A percentile compares a stretch with the other conserved stretches of the same genome.
phyloP scores from a whole-genome alignment of 2,888 invertebrate genomes.

The Malthinus seriepunctatus region DNA sequence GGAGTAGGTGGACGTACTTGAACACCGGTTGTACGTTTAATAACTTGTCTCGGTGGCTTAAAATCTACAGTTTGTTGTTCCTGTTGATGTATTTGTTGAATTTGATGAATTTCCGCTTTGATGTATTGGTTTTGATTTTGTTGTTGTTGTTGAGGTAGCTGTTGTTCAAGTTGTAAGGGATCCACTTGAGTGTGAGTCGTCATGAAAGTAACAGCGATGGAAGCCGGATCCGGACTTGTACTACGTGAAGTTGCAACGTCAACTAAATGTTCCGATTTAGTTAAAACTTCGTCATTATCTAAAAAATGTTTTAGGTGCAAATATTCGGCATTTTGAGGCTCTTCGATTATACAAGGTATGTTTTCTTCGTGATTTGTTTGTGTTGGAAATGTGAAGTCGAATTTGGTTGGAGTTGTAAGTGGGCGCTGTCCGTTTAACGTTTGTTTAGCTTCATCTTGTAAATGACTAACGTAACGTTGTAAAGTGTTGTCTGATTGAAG shows the following conservation, averaged over 20 bases:
- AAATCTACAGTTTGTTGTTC: conserved; percentile 20
- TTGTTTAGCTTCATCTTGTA: conserved; percentile 37
- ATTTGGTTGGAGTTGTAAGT: conserved; percentile 43
- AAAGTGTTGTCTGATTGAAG: conserved; percentile 47
- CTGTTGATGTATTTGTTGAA: conserved; percentile 17
- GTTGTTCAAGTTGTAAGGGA: conserved; percentile 20
- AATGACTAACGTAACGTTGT: conserved; percentile 41
- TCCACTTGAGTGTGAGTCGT: conserved; percentile 19
- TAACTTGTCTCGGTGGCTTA: conserved; percentile 38
- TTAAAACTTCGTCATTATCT: conserved; percentile 47
- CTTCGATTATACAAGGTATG: conserved; percentile 42
- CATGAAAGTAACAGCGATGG: conserved; percentile 24
- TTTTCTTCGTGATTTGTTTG: conserved; percentile 31
- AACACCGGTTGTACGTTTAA: conserved; percentile 46
- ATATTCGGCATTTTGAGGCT: conserved; percentile 46
- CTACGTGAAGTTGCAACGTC: conserved; percentile 39
- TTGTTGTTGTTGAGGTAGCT: conserved; percentile 14
- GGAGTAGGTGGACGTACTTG: conserved; percentile 48
- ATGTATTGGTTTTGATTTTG: conserved; percentile 17
- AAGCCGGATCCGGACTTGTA: conserved; percentile 37
- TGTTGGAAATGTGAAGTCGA: conserved; percentile 40
- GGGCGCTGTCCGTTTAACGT: conserved; percentile 30
- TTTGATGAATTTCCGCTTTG: conserved; percentile 10
- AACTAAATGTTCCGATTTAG: conserved; percentile 39
- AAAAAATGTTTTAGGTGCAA: conserved; percentile 50